Conservation (phyloP, 2,113 vertebrate species). For the Agapornis roseicollis region DNA sequence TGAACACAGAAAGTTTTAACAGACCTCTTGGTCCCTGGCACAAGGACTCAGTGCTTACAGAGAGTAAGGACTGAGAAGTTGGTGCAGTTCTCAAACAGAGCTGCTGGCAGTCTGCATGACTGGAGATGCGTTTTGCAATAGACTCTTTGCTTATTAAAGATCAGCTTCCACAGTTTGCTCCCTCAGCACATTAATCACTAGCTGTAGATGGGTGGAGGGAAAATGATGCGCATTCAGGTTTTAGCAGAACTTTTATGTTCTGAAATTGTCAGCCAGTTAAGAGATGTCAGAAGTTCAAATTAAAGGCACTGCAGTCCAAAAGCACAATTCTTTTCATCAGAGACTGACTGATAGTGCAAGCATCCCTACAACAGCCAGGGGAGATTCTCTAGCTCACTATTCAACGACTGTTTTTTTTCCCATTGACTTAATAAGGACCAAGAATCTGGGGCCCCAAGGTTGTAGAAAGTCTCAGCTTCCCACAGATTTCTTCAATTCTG, state of each 20-base stretch:
- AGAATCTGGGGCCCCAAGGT: not conserved
- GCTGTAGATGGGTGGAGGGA: not conserved
- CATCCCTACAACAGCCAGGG: not conserved
- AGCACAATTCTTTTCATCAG: not conserved
- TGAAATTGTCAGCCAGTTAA: not conserved
- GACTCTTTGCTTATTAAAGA: not conserved
- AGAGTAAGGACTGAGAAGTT: not conserved
- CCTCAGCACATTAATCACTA: not conserved
- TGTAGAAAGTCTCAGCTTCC: not conserved
- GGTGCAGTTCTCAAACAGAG: not conserved
- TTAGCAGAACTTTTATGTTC: not conserved
- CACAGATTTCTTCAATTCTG: not conserved
- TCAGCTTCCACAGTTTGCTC: not conserved
- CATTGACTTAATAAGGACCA: not conserved
- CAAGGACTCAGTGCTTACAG: not conserved
- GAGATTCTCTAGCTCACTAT: not conserved
- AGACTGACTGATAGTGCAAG: not conserved
- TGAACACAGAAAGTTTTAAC: not conserved
- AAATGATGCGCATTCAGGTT: not conserved
- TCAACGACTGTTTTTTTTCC: not conserved
- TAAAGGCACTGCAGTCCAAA: not conserved
- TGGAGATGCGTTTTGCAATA: not conserved
- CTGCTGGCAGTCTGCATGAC: not conserved
- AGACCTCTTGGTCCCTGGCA: not conserved
- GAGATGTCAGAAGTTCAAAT: not conserved